Evolutionary conservation across 2,113 vertebrate species (phyloP).

Genomic region (Thunnus thynnus): DNA sequence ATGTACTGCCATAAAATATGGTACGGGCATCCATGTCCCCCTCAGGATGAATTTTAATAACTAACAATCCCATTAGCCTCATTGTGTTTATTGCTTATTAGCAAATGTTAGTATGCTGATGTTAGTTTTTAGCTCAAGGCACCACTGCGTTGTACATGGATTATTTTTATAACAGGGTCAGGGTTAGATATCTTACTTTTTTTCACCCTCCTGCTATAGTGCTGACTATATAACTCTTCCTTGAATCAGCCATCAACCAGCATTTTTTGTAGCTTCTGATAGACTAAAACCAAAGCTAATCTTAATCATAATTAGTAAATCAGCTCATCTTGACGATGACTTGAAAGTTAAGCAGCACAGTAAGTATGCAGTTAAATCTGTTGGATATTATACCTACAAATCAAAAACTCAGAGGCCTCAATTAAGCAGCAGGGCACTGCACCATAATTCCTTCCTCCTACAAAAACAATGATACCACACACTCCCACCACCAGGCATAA

Average conservation of each 20-base stretch:
- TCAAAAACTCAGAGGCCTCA: conserved; percentile 21
- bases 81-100: too few species aligned
- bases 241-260: neutral
- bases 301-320: neutral
- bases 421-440: conserved; percentile 7
- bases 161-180: too few species aligned
- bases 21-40: too few species aligned
- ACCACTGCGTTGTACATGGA: too few species aligned
- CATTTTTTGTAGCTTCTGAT: neutral
- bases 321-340: conserved; percentile 19
- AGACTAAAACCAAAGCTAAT: neutral
- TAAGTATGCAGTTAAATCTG: conserved; percentile 19
- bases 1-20: too few species aligned
- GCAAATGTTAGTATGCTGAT: too few species aligned
- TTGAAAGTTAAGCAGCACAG: conserved; percentile 5
- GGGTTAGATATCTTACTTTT: too few species aligned
- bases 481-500: conserved; percentile 37
- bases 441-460: conserved; percentile 16
- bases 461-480: conserved; percentile 49
- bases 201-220: neutral
- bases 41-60: too few species aligned
- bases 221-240: neutral
- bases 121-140: too few species aligned
- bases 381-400: conserved; percentile 19
- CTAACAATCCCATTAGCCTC: too few species aligned